Evolutionary conservation across 2,888 invertebrate genomes (phyloP).

Genomic region (Petrolisthes cinctipes): DNA sequence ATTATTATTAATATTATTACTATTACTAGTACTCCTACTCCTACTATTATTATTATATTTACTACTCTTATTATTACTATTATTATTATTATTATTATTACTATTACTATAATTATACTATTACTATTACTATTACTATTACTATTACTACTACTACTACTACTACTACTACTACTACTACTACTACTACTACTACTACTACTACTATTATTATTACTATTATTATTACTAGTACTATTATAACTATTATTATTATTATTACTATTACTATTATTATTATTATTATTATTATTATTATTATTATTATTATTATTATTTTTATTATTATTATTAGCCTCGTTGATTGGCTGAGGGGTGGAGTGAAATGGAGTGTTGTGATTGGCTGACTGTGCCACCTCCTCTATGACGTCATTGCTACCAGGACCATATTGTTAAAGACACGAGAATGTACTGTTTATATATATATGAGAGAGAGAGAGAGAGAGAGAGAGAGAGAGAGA

Average conservation of each 20-base stretch:
- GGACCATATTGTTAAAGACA: no score
- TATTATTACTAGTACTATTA: neutral
- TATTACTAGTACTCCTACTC: neutral
- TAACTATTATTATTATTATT: neutral
- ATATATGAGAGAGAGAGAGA: no score
- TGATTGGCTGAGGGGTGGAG: neutral
- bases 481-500: no score
- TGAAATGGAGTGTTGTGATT: no score
- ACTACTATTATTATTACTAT: neutral
- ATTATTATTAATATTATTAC: neutral
- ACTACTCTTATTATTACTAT: neutral
- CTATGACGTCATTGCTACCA: no score
- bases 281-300: neutral
- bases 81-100: conserved; percentile 11
- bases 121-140: conserved; percentile 10
- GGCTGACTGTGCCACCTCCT: no score
- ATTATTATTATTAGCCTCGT: neutral
- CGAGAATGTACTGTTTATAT: no score
- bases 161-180: neutral
- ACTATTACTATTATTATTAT: neutral
- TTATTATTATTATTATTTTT: neutral
- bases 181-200: neutral
- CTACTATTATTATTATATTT: neutral
- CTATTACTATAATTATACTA: neutral
- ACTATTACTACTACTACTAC: neutral